Base-by-base conservation (phyloP, 35 echinoderm and acorn worm species). In the Holothuria glaberrima region DNA sequence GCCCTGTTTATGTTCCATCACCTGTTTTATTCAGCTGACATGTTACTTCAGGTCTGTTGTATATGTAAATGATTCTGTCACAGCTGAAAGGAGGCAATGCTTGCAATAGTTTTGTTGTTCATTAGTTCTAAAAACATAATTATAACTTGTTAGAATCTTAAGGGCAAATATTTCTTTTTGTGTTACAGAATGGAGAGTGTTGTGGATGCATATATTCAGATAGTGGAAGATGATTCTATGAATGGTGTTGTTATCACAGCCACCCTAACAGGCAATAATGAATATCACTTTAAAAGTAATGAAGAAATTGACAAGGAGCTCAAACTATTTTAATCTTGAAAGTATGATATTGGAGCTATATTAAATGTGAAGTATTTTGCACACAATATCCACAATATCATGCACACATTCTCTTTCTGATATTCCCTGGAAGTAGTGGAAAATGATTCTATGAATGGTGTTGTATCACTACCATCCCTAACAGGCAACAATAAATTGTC, bases 241-340 rank as follows among this genome's bases (percentile, higher is more conserved):
- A 87, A 87, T 33, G 85, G 85, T 3, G 65, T 52, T 4, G 29
- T 87, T 22, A 67, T 87, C 59, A 71, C 85, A 4, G 22, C 61
- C 28, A 87, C 85, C n/a, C 66, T 71, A 52, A 31, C 85, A 17
- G 85, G 85, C 31, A 87, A 69, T 7, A 29, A 34, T 29, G 30
- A 60, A 16, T 71, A 50, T 19, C 10, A 17, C 1, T 87, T 87
- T 62, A 67, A 67, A 34, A 87, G 85, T 30, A 87, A 87, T 33
- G 32, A 87, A 59, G 85, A 87, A 62, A 67, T 87, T 14, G 65
- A 87, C n/a, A 52, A 64, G 26, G 54, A 87, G 20, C 66, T 69
- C 14, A 87, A 87, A 7, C 66, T 71, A 4, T 87, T 87, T 61
- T 48, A 41, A 73, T 73, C 27, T 20, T 33, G 30, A 35, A 54